Percentiles rank a stretch among this genome's conserved stretches.
These are phyloP conservation scores for Drosophila rufa DNA, from an alignment of 1,140 invertebrate genomes.

Conservation along the genomic window DNA sequence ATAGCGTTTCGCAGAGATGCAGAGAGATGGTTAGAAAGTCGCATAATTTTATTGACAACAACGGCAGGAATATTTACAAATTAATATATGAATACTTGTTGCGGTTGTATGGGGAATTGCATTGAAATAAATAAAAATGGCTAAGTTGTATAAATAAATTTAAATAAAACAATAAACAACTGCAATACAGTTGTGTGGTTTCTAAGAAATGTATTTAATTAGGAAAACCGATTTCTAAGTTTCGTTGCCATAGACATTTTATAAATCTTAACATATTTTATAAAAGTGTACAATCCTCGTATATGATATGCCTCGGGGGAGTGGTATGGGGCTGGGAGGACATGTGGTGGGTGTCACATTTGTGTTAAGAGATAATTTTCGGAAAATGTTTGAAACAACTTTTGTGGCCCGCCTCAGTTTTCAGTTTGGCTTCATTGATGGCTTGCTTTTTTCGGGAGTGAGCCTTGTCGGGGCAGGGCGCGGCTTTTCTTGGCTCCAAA, in stretches of 20 bases:
- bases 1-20: no score
- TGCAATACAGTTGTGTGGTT: not conserved
- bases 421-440: slow-evolving; percentile 65
- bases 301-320: slow-evolving; percentile 32
- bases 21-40: no score
- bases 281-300: slow-evolving; percentile 5
- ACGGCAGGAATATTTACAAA: no score
- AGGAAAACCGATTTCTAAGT: not conserved
- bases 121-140: not conserved
- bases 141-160: not conserved
- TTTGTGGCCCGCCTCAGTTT: slow-evolving; percentile 44
- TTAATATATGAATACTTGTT: no score
- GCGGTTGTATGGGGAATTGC: no score
- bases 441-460: slow-evolving; percentile 26
- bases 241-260: no score
- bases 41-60: no score
- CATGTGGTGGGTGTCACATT: slow-evolving; percentile 74
- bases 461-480: not conserved
- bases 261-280: no score
- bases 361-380: slow-evolving; percentile 82
- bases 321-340: slow-evolving; percentile 7
- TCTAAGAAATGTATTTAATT: not conserved
- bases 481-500: slow-evolving; percentile 39
- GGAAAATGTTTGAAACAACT: slow-evolving; percentile 73
- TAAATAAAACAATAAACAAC: not conserved